Base-by-base conservation (phyloP, 2,797 vertebrate species). In the Rhadinocentrus ornatus region DNA sequence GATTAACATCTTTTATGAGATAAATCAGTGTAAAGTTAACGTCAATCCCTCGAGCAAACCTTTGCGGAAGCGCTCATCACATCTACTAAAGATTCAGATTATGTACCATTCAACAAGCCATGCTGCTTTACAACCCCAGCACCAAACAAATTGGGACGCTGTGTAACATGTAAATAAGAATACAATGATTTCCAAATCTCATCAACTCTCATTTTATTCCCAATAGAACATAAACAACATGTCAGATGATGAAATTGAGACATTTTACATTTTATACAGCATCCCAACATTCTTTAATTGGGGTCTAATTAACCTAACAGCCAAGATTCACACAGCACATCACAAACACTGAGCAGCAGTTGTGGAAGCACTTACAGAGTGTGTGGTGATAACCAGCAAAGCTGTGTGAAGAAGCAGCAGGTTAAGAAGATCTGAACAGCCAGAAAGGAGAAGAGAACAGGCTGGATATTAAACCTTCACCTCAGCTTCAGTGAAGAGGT, bases 381-480 rank as follows among this genome's bases (percentile, higher is more conserved):
- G 62, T 22, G 74, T 59, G 83, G 66, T 75, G 83, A 84, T 75
- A 88, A 75, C 70, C 81, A 76, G 85, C 80, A 80, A 82, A 85
- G 77, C 84, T 78, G 75, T 29, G 86, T 55, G 77, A 62, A 83
- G 69, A 68, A 75, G 86, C 53, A 73, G 82, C 70, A 83, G 85
- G 59, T 77, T 86, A 78, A 90, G 73, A 83, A 48, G 73, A 71
- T 79, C 86, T 77, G 69, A 74, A 75, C 60, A 64, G 59, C 37
- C 81, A 81, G 72, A 79, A 66, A 86, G 60, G 29, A 71, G 71
- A 56, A 67, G 71, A 77, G 57, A 10, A 77, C 73, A 75, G 69
- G 66, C 77, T 74, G 80, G 35, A 80, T 78, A 66, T 80, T 71
- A 73, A 88, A 89, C 79, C 81, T 81, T 88, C 86, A 88, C 86